Percentiles rank a stretch among this genome's conserved stretches.
Conservation (phyloP, 2,888 invertebrate species). For the Apodemia mormo region DNA sequence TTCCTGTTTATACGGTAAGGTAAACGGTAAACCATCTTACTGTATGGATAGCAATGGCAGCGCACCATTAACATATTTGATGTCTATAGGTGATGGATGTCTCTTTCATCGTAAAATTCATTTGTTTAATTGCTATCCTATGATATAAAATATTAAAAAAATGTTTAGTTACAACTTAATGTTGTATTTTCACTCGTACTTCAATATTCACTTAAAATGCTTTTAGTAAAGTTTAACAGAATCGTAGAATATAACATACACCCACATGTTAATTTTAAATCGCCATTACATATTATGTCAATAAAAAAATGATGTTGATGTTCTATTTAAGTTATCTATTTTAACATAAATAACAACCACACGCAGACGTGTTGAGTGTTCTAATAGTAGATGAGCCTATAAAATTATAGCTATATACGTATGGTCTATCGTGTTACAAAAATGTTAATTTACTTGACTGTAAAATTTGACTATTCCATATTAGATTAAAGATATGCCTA, state of each 20-base stretch:
- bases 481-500: conserved; percentile 2
- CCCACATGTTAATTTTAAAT: not conserved
- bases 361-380: conserved; percentile 8
- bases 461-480: conserved; percentile 10
- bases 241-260: not conserved
- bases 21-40: too few species aligned
- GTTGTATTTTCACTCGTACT: too few species aligned
- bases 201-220: not conserved
- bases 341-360: conserved; percentile 11
- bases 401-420: conserved; percentile 3
- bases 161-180: too few species aligned
- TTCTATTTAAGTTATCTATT: conserved; percentile 5
- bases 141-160: too few species aligned
- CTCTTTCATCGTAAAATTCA: too few species aligned
- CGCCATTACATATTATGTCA: not conserved
- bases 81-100: too few species aligned
- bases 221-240: not conserved
- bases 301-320: not conserved
- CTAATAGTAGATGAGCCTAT: conserved; percentile 5
- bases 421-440: conserved; percentile 12
- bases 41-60: too few species aligned
- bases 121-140: too few species aligned
- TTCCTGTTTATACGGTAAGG: too few species aligned
- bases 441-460: conserved; percentile 4
- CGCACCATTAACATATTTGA: too few species aligned